These are phyloP conservation scores for Nerophis ophidion DNA, from an alignment of 2,113 vertebrate genomes.

Conservation along the genomic window DNA sequence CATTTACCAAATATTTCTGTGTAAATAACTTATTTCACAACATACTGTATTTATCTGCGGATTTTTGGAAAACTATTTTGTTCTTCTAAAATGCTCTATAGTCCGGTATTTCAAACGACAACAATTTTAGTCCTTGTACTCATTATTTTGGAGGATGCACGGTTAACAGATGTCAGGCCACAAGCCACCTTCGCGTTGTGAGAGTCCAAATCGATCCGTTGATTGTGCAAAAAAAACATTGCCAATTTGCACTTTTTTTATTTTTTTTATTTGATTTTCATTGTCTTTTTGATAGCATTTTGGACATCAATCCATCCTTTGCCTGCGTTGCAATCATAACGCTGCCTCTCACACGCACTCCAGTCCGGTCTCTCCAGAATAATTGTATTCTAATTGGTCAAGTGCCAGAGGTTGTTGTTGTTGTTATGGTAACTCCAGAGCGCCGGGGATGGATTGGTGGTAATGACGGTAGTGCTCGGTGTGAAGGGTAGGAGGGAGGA, in stretches of 20 bases:
- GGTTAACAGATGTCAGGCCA: background rate
- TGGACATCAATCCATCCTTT: constrained; percentile 32
- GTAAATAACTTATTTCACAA: too few species aligned
- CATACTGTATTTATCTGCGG: too few species aligned
- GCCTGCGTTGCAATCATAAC: constrained; percentile 18
- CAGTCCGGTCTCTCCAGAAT: constrained; percentile 53
- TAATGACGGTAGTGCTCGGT: constrained; percentile 29
- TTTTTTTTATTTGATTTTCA: constrained; percentile 1
- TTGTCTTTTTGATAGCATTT: constrained; percentile 17
- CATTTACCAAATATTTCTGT: too few species aligned
- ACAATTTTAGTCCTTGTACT: background rate
- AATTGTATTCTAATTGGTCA: constrained; percentile 74
- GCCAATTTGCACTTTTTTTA: constrained; percentile 2
- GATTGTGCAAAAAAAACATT: background rate
- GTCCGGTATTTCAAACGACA: too few species aligned
- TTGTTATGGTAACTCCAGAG: constrained; percentile 74
- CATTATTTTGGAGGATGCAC: background rate
- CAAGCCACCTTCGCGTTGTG: background rate
- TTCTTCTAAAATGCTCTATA: too few species aligned
- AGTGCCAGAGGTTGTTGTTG: constrained; percentile 66
- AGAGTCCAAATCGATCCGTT: background rate
- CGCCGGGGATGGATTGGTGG: constrained; percentile 44
- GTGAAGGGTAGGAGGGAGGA: constrained; percentile 16
- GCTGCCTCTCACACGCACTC: constrained; percentile 38
- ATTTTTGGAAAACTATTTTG: too few species aligned